phyloP scores from a whole-genome alignment of 2,888 invertebrate species.

The Dolichomitus sp. region DNA sequence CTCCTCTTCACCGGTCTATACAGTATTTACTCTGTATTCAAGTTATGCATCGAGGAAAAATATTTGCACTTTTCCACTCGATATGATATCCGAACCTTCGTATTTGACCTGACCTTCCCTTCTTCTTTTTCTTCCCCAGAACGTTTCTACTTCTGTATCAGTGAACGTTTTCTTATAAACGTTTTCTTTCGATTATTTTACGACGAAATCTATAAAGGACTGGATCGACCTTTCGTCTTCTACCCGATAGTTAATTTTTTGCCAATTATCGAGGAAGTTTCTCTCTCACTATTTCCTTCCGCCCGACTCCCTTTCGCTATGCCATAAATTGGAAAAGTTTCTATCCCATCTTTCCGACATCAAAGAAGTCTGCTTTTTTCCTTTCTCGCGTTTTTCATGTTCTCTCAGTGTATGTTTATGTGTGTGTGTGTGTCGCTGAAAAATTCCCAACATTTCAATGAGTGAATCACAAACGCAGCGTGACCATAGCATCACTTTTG shows the following conservation, averaged over 20 bases:
- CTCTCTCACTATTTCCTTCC: slow-evolving; percentile 35
- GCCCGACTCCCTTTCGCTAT: slow-evolving; percentile 37
- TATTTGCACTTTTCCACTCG: slow-evolving; percentile 71
- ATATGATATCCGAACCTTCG: slow-evolving; percentile 66
- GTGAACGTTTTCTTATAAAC: slow-evolving; percentile 15
- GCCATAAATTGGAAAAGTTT: slow-evolving; percentile 64
- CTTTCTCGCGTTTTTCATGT: neutral
- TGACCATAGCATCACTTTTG: neutral
- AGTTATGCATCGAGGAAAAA: slow-evolving; percentile 69
- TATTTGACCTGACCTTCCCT: slow-evolving; percentile 64
- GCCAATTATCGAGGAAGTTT: slow-evolving; percentile 62
- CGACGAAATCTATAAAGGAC: slow-evolving; percentile 52
- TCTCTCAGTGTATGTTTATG: neutral
- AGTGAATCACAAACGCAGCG: neutral
- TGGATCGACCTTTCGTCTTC: slow-evolving; percentile 25
- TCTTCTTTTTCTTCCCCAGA: slow-evolving; percentile 10
- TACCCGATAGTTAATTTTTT: slow-evolving; percentile 56
- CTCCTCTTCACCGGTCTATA: slow-evolving; percentile 28
- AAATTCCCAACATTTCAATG: slow-evolving; percentile 12
- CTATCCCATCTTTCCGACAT: slow-evolving; percentile 31
- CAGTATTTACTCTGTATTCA: slow-evolving; percentile 72
- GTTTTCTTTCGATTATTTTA: slow-evolving; percentile 24
- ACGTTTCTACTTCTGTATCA: slow-evolving; percentile 19
- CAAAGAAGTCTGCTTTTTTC: slow-evolving; percentile 29
- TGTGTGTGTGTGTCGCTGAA: neutral